Evolutionary conservation across 2,113 vertebrate genomes (phyloP).

Genomic region (Leptocoma aspasia): DNA sequence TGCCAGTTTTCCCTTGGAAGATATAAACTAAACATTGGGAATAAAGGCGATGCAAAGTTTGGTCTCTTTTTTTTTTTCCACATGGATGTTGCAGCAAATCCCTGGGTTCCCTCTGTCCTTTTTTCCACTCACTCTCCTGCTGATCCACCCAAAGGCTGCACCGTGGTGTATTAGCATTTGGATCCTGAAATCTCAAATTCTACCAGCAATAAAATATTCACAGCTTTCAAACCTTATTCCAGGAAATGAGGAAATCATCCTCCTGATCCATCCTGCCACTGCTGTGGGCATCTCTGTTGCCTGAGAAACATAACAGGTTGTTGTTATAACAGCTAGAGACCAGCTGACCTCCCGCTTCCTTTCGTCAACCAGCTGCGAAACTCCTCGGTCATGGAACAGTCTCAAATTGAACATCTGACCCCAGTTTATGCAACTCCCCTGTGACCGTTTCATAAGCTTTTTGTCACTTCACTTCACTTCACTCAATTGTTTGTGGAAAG

Average conservation of each 20-base stretch:
- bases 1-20: conserved; percentile 51
- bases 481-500: conserved; percentile 25
- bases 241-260: conserved; percentile 29
- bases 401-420: conserved; percentile 31
- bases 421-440: conserved; percentile 45
- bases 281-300: conserved; percentile 17
- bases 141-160: not conserved
- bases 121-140: not conserved
- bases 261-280: not conserved
- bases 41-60: not conserved
- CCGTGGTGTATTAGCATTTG: not conserved
- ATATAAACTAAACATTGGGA: conserved; percentile 26
- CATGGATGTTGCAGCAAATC: not conserved
- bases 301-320: conserved; percentile 44
- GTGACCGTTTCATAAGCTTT: conserved; percentile 19
- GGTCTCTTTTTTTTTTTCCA: not conserved
- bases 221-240: conserved; percentile 4
- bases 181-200: not conserved
- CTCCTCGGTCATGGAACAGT: not conserved
- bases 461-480: conserved; percentile 50
- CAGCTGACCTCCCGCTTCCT: conserved; percentile 31
- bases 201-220: not conserved
- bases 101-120: not conserved
- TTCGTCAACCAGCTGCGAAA: conserved; percentile 11
- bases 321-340: conserved; percentile 26